Evolutionary conservation across 1,140 invertebrate genomes (phyloP).

Genomic region (Centruroides sculpturatus): DNA sequence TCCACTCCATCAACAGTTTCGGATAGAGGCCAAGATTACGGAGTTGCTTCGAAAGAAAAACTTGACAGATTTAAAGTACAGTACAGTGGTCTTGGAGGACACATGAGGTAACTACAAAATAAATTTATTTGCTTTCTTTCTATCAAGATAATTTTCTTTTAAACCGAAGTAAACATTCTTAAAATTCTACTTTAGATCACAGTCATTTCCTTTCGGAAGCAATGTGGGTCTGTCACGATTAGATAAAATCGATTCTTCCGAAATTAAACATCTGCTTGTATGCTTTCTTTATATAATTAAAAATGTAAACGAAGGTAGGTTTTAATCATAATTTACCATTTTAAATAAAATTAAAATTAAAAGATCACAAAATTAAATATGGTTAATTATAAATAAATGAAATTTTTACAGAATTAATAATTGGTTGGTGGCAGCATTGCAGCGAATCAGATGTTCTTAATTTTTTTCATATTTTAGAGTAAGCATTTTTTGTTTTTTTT

Average conservation of each 20-base stretch:
- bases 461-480: conserved; percentile 69
- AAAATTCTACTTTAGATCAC: conserved; percentile 5
- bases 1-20: conserved; percentile 12
- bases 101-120: too few species aligned
- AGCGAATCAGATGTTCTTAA: conserved; percentile 53
- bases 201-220: conserved; percentile 18
- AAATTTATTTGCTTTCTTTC: too few species aligned
- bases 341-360: background rate
- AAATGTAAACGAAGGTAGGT: conserved; percentile 54
- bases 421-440: conserved; percentile 79
- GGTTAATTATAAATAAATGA: background rate
- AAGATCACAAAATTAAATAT: background rate
- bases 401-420: conserved; percentile 47
- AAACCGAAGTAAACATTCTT: too few species aligned
- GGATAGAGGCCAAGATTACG: conserved; percentile 9
- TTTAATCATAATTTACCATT: background rate
- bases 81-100: too few species aligned
- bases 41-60: background rate
- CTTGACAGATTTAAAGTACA: background rate
- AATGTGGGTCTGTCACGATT: conserved; percentile 33
- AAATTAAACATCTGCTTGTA: conserved; percentile 75
- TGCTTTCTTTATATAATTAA: conserved; percentile 84
- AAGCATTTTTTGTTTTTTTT: conserved; percentile 30
- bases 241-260: conserved; percentile 56
- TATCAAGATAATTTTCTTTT: too few species aligned